Evolutionary conservation across 2,113 vertebrate species (phyloP).

Genomic region (Capra hircus): DNA sequence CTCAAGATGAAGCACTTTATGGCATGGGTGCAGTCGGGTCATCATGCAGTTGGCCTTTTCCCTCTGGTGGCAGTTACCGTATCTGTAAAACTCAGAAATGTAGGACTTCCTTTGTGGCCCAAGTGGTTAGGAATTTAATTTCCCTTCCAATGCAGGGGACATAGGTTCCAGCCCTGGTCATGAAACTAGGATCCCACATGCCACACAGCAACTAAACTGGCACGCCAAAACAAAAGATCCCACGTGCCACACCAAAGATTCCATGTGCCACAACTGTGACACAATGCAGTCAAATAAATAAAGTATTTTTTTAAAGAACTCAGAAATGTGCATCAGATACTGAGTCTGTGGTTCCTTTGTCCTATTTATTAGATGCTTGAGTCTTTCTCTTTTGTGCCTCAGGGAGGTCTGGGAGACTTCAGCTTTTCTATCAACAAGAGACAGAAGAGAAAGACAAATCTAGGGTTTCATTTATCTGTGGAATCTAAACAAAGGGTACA

Average conservation of each 20-base stretch:
- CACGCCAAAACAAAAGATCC: not conserved
- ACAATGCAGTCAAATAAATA: not conserved
- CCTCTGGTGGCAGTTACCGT: not conserved
- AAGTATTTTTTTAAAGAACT: not conserved
- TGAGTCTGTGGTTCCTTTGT: not conserved
- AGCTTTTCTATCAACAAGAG: not conserved
- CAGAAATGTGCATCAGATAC: not conserved
- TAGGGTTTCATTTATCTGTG: not conserved
- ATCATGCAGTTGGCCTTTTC: not conserved
- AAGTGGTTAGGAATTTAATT: not conserved
- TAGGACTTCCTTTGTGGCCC: not conserved
- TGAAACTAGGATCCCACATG: not conserved
- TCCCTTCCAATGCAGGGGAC: not conserved
- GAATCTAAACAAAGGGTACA: not conserved
- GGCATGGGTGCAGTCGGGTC: not conserved
- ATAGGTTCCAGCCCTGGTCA: not conserved
- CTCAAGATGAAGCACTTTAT: not conserved
- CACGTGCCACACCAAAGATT: not conserved
- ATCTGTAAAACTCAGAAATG: not conserved
- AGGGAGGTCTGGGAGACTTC: not conserved
- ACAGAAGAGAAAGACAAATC: not conserved
- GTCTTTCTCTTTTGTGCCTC: not conserved
- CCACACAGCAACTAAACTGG: not conserved
- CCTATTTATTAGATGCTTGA: not conserved
- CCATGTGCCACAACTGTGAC: not conserved